Conservation (phyloP, 2,888 invertebrate species). For the Nomada hirtipes region DNA sequence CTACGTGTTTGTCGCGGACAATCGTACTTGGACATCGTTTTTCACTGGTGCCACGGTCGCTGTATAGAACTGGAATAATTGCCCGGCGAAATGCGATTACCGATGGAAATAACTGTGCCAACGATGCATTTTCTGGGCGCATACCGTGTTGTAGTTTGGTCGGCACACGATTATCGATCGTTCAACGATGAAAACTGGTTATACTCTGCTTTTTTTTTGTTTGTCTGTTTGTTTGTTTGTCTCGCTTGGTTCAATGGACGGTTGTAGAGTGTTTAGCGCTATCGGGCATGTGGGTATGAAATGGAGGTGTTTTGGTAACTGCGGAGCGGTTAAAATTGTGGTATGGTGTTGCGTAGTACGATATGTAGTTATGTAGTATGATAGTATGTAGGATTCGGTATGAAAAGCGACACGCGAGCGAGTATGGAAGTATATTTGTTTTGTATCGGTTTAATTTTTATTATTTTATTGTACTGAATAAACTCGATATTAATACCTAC, state of each 20-base stretch:
- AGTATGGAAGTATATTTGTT: no score
- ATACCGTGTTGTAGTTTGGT: background rate
- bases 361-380: no score
- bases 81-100: slow-evolving; percentile 51
- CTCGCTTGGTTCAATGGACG: background rate
- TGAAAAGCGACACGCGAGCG: no score
- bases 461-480: no score
- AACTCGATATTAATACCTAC: no score
- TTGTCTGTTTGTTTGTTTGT: background rate
- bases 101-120: slow-evolving; percentile 49
- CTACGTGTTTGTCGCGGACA: slow-evolving; percentile 46
- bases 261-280: slow-evolving; percentile 1
- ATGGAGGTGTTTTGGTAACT: slow-evolving; percentile 13
- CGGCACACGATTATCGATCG: slow-evolving; percentile 46
- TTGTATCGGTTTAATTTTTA: no score
- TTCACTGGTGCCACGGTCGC: background rate
- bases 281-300: background rate
- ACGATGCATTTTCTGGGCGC: slow-evolving; percentile 39
- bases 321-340: slow-evolving; percentile 7
- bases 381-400: no score
- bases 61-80: slow-evolving; percentile 38
- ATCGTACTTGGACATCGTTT: slow-evolving; percentile 11
- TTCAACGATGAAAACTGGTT: slow-evolving; percentile 8
- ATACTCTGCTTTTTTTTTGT: background rate
- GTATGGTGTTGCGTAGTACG: background rate